Conservation (phyloP, 2,888 invertebrate genomes). For the Pardosa pseudoannulata region DNA sequence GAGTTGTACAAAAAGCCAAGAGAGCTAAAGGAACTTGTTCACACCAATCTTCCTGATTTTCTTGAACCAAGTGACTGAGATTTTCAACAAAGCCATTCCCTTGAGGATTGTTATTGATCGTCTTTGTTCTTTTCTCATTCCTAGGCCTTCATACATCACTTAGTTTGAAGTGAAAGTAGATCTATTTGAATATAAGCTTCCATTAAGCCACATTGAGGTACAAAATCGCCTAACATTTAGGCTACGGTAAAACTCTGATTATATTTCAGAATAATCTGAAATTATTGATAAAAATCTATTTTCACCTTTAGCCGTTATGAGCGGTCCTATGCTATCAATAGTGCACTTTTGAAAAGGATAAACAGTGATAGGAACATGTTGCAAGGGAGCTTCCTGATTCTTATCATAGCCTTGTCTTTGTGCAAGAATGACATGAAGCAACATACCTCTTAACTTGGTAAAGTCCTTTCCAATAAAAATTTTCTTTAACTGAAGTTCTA, state of each 20-base stretch:
- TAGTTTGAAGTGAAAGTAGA: no score
- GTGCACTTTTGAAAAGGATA: conserved; percentile 4
- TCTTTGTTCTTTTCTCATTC: not conserved
- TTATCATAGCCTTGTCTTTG: conserved; percentile 28
- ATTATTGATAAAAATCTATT: no score
- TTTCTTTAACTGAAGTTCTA: no score
- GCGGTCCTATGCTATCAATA: conserved; percentile 51
- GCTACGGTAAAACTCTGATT: no score
- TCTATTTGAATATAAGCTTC: no score
- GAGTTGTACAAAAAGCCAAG: not conserved
- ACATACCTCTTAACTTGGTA: conserved; percentile 61
- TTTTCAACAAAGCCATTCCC: not conserved
- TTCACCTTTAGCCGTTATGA: conserved; percentile 28
- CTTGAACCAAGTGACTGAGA: not conserved
- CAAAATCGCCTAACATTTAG: not conserved
- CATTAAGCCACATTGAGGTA: not conserved
- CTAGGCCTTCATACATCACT: not conserved
- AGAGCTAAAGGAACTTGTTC: not conserved
- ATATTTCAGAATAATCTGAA: no score
- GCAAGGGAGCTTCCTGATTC: not conserved
- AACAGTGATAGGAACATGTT: not conserved
- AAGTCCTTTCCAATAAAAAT: no score
- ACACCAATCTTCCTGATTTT: not conserved
- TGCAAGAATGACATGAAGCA: conserved; percentile 68
- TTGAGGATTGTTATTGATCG: not conserved